Evolutionary conservation across 2,797 vertebrate species (phyloP), one percentile per base, ranked within the genome.

Genomic region (Rhodeus uyekii): DNA sequence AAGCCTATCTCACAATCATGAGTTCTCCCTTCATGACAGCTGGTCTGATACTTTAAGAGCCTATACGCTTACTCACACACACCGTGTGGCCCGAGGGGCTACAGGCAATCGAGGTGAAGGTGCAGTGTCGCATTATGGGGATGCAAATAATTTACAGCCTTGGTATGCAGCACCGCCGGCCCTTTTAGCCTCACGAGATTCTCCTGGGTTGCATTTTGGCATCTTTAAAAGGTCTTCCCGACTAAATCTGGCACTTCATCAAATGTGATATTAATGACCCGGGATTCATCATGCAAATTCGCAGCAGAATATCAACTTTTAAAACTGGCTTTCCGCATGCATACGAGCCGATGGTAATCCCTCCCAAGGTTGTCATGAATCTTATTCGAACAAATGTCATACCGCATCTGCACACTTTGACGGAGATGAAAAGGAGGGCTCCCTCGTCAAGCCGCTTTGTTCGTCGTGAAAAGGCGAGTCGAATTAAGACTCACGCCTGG

Each of bases 351-450:
- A 65, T 61, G 78, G 48, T 39, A 81, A 86, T 85, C 79, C 13
- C 82, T 83, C 83, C 80, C 86, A 87, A 87, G 84, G 84, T 87
- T 78, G 69, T 65, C 80, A 86, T 88, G 87, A 87, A 87, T 88
- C 83, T 88, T 81, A 79, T 79, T 86, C 46, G 44, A 71, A 72
- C 65, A 67, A 72, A 83, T 74, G 80, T 85, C 85, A 86, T 86
- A 86, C 86, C 53, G 63, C 38, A 81, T 79, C 83, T 63, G 80
- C 80, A 74, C 76, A 74, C 63, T 78, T 81, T 79, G 87, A 84
- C 39, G 63, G 82, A 84, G 80, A 3, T 72, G 75, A 78, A 86
- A 85, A 42, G 58, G 85, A 88, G 68, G 58, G 75, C 71, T 72
- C 34, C 55, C 46, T 78, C 64, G 58, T 83, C 82, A 81, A 65